Conservation (phyloP, 2,113 vertebrate genomes). For the Siphamia tubifer region DNA sequence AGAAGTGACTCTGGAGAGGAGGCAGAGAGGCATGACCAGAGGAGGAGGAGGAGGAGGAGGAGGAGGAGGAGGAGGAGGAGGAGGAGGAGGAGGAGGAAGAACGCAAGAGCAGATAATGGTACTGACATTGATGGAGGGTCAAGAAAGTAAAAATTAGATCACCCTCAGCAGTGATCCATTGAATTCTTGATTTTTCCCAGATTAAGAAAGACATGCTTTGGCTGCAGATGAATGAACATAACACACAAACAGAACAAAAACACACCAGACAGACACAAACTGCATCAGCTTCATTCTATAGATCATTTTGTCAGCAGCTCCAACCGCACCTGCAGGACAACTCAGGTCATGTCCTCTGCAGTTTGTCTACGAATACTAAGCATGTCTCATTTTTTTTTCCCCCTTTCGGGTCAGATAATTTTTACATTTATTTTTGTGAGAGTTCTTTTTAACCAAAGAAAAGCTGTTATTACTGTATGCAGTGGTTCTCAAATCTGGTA, state of each 20-base stretch:
- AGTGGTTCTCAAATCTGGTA: too few relatives aligned
- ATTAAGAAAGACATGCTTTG: not conserved
- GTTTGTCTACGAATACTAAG: too few relatives aligned
- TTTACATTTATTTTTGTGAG: too few relatives aligned
- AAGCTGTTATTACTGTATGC: too few relatives aligned
- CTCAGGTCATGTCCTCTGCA: too few relatives aligned
- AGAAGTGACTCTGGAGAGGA: not conserved
- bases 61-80: not conserved
- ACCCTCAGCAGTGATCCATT: not conserved
- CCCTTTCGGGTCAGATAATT: too few relatives aligned
- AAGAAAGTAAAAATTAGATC: not conserved
- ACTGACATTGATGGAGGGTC: not conserved
- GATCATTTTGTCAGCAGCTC: too few relatives aligned
- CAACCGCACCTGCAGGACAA: too few relatives aligned
- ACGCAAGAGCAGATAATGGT: not conserved
- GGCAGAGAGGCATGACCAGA: not conserved
- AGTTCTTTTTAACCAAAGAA: too few relatives aligned
- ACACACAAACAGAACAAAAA: not conserved
- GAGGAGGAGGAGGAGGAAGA: not conserved
- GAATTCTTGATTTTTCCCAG: not conserved
- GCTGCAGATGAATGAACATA: not conserved
- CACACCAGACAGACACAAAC: not conserved
- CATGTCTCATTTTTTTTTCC: too few relatives aligned
- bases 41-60: not conserved
- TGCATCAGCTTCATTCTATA: too few relatives aligned